Conservation (phyloP, 2,797 vertebrate species). For the Sebastes trivittatus region DNA sequence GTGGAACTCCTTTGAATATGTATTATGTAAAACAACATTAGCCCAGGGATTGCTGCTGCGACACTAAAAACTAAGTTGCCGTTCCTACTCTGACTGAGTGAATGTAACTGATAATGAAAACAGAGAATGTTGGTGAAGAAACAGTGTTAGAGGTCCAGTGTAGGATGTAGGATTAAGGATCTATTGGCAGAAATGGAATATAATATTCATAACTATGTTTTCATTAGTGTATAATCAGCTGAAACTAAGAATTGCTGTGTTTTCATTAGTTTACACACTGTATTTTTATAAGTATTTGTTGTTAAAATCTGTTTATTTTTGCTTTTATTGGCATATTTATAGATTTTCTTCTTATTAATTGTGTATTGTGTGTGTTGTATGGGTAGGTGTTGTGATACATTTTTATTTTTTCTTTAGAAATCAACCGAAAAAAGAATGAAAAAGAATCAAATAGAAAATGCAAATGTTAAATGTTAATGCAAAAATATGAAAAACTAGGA, state of each 20-base stretch:
- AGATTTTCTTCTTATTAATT: background rate
- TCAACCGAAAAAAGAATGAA: background rate
- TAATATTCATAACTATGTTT: too few species aligned
- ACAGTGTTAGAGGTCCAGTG: background rate
- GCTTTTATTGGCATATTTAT: background rate
- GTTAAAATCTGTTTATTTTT: background rate
- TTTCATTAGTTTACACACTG: too few species aligned
- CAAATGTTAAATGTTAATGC: conserved; percentile 29
- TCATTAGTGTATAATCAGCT: too few species aligned
- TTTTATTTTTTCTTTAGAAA: too few species aligned
- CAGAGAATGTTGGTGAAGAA: background rate
- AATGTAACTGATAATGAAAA: background rate
- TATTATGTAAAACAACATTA: background rate
- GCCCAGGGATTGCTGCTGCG: background rate
- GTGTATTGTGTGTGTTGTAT: background rate
- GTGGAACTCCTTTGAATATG: background rate
- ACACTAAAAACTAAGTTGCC: background rate
- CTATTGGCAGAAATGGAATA: too few species aligned
- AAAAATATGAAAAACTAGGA: conserved; percentile 15
- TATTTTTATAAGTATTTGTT: too few species aligned
- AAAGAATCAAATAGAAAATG: conserved; percentile 6
- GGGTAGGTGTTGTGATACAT: background rate
- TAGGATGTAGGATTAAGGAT: too few species aligned
- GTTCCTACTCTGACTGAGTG: background rate
- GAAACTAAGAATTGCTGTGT: too few species aligned